Base-by-base conservation (phyloP, 2,888 invertebrate species). In the Dasypolia templi region DNA sequence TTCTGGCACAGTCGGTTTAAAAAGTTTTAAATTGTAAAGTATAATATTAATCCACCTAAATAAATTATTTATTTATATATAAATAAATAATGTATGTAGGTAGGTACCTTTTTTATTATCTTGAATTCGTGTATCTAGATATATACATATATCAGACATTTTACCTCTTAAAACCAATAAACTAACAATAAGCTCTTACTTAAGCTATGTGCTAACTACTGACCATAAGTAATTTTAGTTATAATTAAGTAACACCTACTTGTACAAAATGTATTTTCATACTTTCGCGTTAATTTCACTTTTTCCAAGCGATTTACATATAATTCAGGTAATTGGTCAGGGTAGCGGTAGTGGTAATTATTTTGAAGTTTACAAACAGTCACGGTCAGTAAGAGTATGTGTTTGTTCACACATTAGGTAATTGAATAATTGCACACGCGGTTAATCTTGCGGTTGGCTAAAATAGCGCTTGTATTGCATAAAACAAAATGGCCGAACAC, bases 241-340 rank as follows among this genome's bases (percentile, higher is more conserved):
- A 75, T 81, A 86, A 83, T 87, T 63, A 79, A 81, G 73, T 79
- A 78, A 82, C 77, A 77, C 66, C 32, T 55, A 81, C 71, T 78
- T 75, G 79, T 46, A 44, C 65, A 68, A 78, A 39, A 81, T n/a
- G n/a, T n/a, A n/a, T 84, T 78, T 81, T 81, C 78, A 81, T 86
- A 82, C 89, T 91, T 90, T 91, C 89, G 85, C 82, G 71, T 81
- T 85, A 87, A 87, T 91, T 91, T 91, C 90, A 90, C 91, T 92
- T 90, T 90, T 86, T 77, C 81, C 79, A 69, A 51, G 39, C 62
- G 51, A 77, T 83, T 79, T 82, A 81, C 81, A 75, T 86, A 68
- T 78, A 74, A 82, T 83, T 77, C 72, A 70, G 63, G 75, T 80
- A 82, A 84, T 89, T 88, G 83, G 81, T 70, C 69, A 74, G 82